Evolutionary conservation across 2,888 invertebrate genomes (phyloP), one percentile per base, ranked within the genome.

Genomic region (Latrodectus elegans): DNA sequence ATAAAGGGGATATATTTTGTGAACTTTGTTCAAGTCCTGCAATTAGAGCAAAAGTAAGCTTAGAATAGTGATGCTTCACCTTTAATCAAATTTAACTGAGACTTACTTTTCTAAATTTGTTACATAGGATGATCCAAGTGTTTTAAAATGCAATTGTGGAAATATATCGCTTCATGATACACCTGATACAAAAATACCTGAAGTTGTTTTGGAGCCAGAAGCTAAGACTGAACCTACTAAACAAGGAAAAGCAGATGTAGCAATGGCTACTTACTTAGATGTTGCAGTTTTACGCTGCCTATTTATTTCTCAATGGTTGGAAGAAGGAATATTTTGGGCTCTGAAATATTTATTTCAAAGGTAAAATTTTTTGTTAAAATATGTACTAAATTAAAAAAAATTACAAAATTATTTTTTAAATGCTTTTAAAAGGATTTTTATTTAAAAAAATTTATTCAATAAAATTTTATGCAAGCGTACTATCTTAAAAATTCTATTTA

Each of bases 251-350:
- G 49, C 73, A 22, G 89, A 89, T 74, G 67, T 88, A 51, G 77
- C 88, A 15, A 95, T 96, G 26, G 99, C 99, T 0, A 98, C 98
- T 1, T 99, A 98, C 92, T 93, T 99, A 83, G 99, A 99, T 92
- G 97, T 99, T 0, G 97, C 98, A 4, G 98, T 99, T 0, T 93
- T 99, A 81, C 94, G 99, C 78, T 99, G 99, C 92, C 94, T 99
- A 15, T 98, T 99, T 92, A 96, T 98, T 88, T 95, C 97, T 0
- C 97, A 98, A 91, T 99, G 99, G 99, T 96, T 97, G 91, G 99
- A 99, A 92, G 99, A 99, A 92, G 99, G 99, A 0, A 96, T 99
- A 14, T 97, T 96, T 92, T 99, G 99, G 99, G 98, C 97, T 15
- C 93, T 99, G 53, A 96, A 97, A 92, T 99, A 96, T 92, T 93